These are phyloP conservation scores for Labroides dimidiatus DNA, from an alignment of 2,797 vertebrate species.

Conservation along the genomic window DNA sequence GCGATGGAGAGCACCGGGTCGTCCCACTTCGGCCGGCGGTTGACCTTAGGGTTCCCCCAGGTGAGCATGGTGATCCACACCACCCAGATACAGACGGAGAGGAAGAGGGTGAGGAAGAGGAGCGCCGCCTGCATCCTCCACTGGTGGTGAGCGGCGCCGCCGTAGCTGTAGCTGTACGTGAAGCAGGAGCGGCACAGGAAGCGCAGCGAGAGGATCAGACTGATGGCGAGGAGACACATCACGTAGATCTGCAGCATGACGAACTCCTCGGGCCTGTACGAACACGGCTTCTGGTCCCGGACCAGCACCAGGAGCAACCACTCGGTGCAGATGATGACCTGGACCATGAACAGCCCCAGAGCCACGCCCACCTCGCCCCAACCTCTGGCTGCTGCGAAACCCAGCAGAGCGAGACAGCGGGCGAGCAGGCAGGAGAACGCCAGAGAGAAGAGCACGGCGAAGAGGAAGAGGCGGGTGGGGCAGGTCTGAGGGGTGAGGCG, in stretches of 20 bases:
- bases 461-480: slow-evolving; percentile 91
- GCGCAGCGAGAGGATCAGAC: slow-evolving; percentile 78
- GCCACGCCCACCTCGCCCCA: slow-evolving; percentile 79
- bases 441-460: slow-evolving; percentile 88
- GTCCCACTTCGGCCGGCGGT: slow-evolving; percentile 80
- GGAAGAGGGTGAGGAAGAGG: slow-evolving; percentile 83
- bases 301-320: slow-evolving; percentile 86
- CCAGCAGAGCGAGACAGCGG: slow-evolving; percentile 85
- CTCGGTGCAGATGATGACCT: slow-evolving; percentile 87
- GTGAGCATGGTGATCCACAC: slow-evolving; percentile 90
- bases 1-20: slow-evolving; percentile 89
- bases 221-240: slow-evolving; percentile 85
- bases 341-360: slow-evolving; percentile 84
- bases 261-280: slow-evolving; percentile 83
- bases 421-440: slow-evolving; percentile 91
- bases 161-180: slow-evolving; percentile 76
- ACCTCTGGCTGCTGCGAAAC: slow-evolving; percentile 79
- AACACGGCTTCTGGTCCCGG: slow-evolving; percentile 50
- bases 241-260: slow-evolving; percentile 92
- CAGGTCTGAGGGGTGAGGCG: slow-evolving; percentile 81
- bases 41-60: slow-evolving; percentile 57
- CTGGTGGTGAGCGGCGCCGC: slow-evolving; percentile 29
- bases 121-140: slow-evolving; percentile 73
- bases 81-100: slow-evolving; percentile 89
- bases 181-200: slow-evolving; percentile 83